phyloP scores from a whole-genome alignment of 2,797 vertebrate species.

The Artibeus jamaicensis region DNA sequence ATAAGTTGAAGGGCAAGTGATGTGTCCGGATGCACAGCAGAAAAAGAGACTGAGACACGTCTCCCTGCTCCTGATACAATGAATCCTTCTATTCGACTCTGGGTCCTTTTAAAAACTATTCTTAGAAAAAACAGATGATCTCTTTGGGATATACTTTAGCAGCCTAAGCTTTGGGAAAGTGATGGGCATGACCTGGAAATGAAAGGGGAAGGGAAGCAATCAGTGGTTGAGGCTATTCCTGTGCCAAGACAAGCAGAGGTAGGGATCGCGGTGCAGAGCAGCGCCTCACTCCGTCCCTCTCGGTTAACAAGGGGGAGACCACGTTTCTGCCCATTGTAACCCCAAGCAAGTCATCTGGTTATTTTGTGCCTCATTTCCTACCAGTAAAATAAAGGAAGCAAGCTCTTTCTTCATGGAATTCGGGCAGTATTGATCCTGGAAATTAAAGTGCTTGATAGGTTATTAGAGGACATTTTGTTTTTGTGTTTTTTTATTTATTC shows the following conservation, averaged over 20 bases:
- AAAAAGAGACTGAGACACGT: not conserved
- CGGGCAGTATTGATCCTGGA: not conserved
- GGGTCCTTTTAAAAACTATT: conserved; percentile 16
- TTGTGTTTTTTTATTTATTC: conserved; percentile 2
- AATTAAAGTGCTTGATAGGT: not conserved
- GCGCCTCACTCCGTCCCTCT: not conserved
- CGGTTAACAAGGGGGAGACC: not conserved
- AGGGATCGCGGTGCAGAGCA: not conserved
- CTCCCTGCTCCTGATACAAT: not conserved
- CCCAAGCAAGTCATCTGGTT: not conserved
- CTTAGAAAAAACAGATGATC: not conserved
- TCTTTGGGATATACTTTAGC: not conserved
- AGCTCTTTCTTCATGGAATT: not conserved
- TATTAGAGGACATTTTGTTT: not conserved
- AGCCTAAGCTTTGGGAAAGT: not conserved
- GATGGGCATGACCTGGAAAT: not conserved
- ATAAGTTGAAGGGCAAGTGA: not conserved
- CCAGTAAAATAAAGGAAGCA: not conserved
- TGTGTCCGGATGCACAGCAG: not conserved
- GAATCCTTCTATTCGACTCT: not conserved
- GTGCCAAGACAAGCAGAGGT: not conserved
- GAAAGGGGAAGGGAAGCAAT: not conserved
- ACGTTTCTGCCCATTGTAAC: not conserved
- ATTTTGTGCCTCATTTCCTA: not conserved
- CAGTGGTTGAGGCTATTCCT: not conserved